Evolutionary conservation across 2,888 invertebrate species (phyloP), one percentile per base, ranked within the genome.

Genomic region (Harmothoe impar): DNA sequence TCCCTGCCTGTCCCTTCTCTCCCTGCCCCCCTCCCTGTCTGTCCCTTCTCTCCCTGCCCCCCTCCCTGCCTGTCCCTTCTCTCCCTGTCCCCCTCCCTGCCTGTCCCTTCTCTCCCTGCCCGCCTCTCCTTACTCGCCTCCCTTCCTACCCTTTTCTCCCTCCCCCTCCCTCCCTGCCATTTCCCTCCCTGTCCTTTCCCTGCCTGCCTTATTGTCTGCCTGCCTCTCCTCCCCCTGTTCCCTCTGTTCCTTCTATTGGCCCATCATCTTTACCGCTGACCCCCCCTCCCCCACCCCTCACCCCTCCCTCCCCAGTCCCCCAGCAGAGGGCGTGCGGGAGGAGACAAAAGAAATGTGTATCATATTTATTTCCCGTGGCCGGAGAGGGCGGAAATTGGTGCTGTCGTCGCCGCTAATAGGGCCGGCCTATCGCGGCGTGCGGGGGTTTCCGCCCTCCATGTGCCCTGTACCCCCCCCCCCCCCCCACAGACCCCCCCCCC

Each of bases 331-430:
- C 20, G 81, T 7, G 29, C 1, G 52, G 56, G n/a, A 17, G 54
- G 54, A 86, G 52, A 86, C 86, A 86, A 86, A 86, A 86, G 86
- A 54, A 86, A 54, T 54, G 86, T 56, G 86, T 86, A 86, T 86
- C 86, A 86, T 86, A 86, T 86, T 86, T 86, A 86, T 86, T 86
- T 86, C 86, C 86, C 86, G 54, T 86, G 54, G 86, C 54, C 86
- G 52, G 29, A 25, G 3, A 7, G 10, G n/a, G 52, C 51, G 86
- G 86, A 86, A 86, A 86, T 86, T 86, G 86, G n/a, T 23, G 52
- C 86, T 86, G 86, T 86, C 86, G 86, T 25, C 54, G 29, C 5
- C 56, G 29, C 86, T 86, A 86, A 86, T 86, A 56, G 86, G 3
- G 33, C 86, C 52, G n/a, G n/a, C n/a, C n/a, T n/a, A n/a, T n/a